Evolutionary conservation across 2,888 invertebrate species (phyloP).

Genomic region (Scelioninae gen. 2): DNA sequence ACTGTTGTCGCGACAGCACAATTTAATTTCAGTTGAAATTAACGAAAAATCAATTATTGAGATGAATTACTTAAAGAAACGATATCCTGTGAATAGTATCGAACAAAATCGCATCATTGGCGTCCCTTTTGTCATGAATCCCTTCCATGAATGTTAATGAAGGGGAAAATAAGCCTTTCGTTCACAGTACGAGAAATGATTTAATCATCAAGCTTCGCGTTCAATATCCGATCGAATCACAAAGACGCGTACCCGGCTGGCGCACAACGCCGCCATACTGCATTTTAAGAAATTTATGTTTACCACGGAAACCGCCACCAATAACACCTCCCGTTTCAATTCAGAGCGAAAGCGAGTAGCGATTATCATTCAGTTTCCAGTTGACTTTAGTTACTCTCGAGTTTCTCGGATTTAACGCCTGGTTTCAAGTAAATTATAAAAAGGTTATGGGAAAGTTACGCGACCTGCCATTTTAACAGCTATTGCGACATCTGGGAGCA

Average conservation of each 20-base stretch:
- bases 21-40: no score
- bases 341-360: conserved; percentile 56
- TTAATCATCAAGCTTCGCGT: conserved; percentile 54
- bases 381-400: conserved; percentile 67
- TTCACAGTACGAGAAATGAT: conserved; percentile 55
- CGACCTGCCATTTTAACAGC: conserved; percentile 11
- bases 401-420: conserved; percentile 60
- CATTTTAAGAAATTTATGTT: conserved; percentile 62
- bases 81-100: conserved; percentile 12
- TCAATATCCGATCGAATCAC: conserved; percentile 55
- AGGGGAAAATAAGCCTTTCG: conserved; percentile 51
- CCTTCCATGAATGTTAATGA: conserved; percentile 37
- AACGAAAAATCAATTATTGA: neutral
- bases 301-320: conserved; percentile 54
- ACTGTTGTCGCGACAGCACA: no score
- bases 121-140: conserved; percentile 17
- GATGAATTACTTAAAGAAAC: neutral
- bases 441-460: conserved; percentile 26
- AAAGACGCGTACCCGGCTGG: conserved; percentile 40
- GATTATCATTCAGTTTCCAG: conserved; percentile 73
- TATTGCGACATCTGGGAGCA: conserved; percentile 7
- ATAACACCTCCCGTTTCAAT: conserved; percentile 44
- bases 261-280: conserved; percentile 55
- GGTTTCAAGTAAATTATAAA: conserved; percentile 27
- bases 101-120: conserved; percentile 19